Evolutionary conservation across 2,113 vertebrate species (phyloP), one percentile per base, ranked within the genome.

Genomic region (Odobenus rosmarus): DNA sequence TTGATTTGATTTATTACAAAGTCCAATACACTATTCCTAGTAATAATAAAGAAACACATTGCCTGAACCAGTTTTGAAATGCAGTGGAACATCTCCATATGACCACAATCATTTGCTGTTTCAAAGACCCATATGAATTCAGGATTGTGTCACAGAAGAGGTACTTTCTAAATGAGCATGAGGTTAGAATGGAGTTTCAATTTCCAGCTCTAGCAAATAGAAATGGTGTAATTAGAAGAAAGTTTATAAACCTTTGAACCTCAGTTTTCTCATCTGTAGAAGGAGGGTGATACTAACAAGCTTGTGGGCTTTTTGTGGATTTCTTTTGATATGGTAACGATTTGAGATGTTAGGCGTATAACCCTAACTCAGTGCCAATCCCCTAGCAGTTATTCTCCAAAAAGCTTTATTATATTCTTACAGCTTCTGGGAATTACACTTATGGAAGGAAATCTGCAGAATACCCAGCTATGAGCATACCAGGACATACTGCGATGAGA

Each of bases 41-140:
- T 98, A 97, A 97, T 97, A 97, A 95, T 97, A 96, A 96, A 95
- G 95, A 96, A 97, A 85, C 81, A 81, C 97, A n/a, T 97, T 97
- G 62, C 64, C 96, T 64, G 39, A 96, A 93, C 93, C 88, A 85
- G 39, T 95, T 96, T 90, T 69, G 57, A 84, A 88, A 61, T 96
- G 46, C 53, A 93, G 87, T 59, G 23, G 76, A 92, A 87, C 51
- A 90, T 90, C 96, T 98, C 95, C 96, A 19, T 91, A 92, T 31
- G 53, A 90, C 10, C 51, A 7, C 57, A 61, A 13, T 86, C 74
- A 89, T 95, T 93, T 91, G 64, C 76, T 67, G 28, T 97, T 97
- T 83, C 88, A 86, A 28, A 94, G 85, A 83, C 57, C 31, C 69
- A 21, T 28, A 51, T 88, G 61, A 80, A 94, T 79, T 90, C 16